Evolutionary conservation across 2,888 invertebrate species (phyloP), one percentile per base, ranked within the genome.

Genomic region (Cephus runcator): DNA sequence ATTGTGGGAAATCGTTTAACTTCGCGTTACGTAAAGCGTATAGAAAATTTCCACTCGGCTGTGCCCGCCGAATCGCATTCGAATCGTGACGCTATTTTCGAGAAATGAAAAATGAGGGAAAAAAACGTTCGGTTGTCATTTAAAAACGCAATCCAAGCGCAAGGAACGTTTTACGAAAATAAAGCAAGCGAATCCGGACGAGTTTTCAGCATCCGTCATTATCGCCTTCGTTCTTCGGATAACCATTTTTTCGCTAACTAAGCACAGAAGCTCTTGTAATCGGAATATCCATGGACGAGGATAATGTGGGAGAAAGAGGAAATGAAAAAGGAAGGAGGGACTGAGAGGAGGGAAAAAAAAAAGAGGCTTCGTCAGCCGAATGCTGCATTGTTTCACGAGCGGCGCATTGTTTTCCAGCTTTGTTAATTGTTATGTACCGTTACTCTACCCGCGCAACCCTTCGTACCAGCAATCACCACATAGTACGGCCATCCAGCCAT

Each of bases 371-470:
- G 87, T 85, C 84, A 83, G 78, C 35, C 74, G 34, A 73, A 75
- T 56, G 56, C 23, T 23, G 78, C 85, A 87, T 87, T 87, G 86
- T 87, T 87, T 85, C 79, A 78, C 78, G 80, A 79, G 77, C 78
- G 82, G 81, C 80, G 87, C 85, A 89, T 90, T 90, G 88, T 90
- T 89, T 88, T 85, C 86, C 85, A 85, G 86, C 87, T 87, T 88
- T 87, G 88, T 88, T 89, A 84, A 90, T 90, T 85, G 86, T 84
- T 82, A 81, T 79, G 83, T 80, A 81, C 82, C 79, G 81, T 82
- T 81, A 80, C 23, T 56, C 56, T 56, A 23, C 56, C 56, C 23
- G 56, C 56, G 56, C 56, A 23, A 23, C 56, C 56, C 56, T 56
- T 56, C 56, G 56, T 56, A 56, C 23, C 56, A 56, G 23, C 56